Evolutionary conservation across 2,113 vertebrate genomes (phyloP).

Genomic region (Ochotona princeps): DNA sequence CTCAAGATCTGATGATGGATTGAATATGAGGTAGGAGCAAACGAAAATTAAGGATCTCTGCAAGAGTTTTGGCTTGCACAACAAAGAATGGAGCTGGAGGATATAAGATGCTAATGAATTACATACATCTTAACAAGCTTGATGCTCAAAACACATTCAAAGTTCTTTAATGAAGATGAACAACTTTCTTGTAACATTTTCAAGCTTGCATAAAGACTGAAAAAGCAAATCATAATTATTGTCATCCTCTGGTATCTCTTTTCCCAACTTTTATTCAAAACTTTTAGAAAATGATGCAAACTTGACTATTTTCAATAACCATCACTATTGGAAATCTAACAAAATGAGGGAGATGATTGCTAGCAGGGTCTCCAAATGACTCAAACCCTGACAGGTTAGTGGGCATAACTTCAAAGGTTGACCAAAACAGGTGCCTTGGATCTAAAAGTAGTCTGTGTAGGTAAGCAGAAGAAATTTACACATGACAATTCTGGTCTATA

Average conservation of each 20-base stretch:
- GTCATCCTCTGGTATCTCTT: neutral
- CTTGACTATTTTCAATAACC: neutral
- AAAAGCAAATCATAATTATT: neutral
- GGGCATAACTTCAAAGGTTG: neutral
- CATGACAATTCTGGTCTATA: neutral
- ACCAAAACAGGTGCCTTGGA: neutral
- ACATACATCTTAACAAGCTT: neutral
- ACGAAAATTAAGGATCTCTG: neutral
- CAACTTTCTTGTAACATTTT: neutral
- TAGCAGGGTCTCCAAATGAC: neutral
- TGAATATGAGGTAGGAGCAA: neutral
- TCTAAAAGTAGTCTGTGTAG: neutral
- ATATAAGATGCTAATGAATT: neutral
- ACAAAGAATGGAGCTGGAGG: neutral
- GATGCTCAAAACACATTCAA: neutral
- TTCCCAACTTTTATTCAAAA: neutral
- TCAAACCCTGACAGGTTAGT: neutral
- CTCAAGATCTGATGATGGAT: conserved; percentile 21
- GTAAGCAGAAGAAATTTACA: neutral
- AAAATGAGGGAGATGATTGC: neutral
- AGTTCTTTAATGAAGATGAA: neutral
- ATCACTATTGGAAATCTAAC: neutral
- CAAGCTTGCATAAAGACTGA: neutral
- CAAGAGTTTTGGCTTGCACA: conserved; percentile 25
- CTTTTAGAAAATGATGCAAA: neutral